A percentile compares a stretch with the other conserved stretches of the same genome.
Conservation (phyloP, 2,888 invertebrate species). For the Temnothorax ravouxi region DNA sequence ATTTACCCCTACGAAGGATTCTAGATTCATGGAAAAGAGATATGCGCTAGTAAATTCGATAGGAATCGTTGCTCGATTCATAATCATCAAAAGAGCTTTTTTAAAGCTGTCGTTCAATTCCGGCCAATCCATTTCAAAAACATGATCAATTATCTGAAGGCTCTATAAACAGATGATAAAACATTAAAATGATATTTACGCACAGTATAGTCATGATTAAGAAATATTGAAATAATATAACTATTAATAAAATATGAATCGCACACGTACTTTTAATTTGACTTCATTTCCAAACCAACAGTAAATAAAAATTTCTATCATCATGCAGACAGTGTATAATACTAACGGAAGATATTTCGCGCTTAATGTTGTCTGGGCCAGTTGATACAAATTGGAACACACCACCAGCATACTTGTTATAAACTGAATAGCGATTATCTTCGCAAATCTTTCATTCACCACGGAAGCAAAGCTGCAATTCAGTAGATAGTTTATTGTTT, state of each 20-base stretch:
- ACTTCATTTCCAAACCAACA: constrained; percentile 74
- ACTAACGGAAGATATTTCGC: constrained; percentile 54
- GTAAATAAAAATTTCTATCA: constrained; percentile 70
- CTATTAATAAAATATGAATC: neutral
- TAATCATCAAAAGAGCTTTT: constrained; percentile 64
- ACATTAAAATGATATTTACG: neutral
- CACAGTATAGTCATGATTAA: neutral
- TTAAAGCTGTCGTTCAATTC: constrained; percentile 36
- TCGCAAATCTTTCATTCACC: constrained; percentile 56
- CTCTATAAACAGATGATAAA: constrained; percentile 60
- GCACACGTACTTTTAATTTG: constrained; percentile 65
- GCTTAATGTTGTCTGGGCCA: constrained; percentile 53
- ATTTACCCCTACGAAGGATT: constrained; percentile 66
- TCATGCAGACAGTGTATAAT: constrained; percentile 67
- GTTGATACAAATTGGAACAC: constrained; percentile 65
- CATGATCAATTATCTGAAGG: constrained; percentile 48
- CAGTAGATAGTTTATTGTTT: neutral
- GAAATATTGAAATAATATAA: neutral
- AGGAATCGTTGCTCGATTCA: constrained; percentile 62
- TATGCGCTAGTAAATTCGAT: constrained; percentile 67
- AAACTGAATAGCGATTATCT: constrained; percentile 64
- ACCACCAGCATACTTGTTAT: constrained; percentile 65
- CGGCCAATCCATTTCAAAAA: constrained; percentile 71
- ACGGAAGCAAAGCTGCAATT: constrained; percentile 41
- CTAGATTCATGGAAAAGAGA: constrained; percentile 65